Evolutionary conservation across 1,140 invertebrate genomes (phyloP), one percentile per base, ranked within the genome.

Genomic region (Anastrepha ludens): DNA sequence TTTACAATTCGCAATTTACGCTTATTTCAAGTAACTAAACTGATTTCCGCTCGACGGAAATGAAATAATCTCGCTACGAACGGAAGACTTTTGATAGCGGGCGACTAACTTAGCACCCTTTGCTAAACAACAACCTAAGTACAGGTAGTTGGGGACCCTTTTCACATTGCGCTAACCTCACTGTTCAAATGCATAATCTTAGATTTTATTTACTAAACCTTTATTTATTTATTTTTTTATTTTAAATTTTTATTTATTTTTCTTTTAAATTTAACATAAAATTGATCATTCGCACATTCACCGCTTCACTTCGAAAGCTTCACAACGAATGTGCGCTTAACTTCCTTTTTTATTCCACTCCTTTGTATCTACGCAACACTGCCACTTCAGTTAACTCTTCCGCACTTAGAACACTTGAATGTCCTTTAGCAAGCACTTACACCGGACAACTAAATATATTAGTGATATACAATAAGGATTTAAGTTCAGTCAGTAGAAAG

Each of bases 361-460:
- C 15, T 20, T 39, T 86, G 5, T 62, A 2, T 88, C 13, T 15
- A 70, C 44, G 59, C 87, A 20, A 47, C 47, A 60, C 64, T 17
- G 4, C 9, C 29, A 87, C 20, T 55, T 39, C 20, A 67, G 6
- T n/a, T 87, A 9, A 70, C 4, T 20, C 44, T 81, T 50, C 20
- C 59, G 85, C 88, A 67, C 74, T 87, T 15, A 2, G 47, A 81
- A 88, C 58, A 64, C 87, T 65, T 87, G 58, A 87, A 86, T 87
- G 88, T 87, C 88, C 88, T 87, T 59, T 86, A 62, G 47, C 44
- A 15, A 85, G 86, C 88, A 74, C 88, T 87, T 87, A 74, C 87
- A 62, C 58, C 44, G 20, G 85, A 58, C 78, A 50, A 88, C 88
- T 88, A 86, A 88, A 88, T 86, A 87, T 87, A 87, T 87, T 78